Evolutionary conservation across 2,113 vertebrate species (phyloP).

Genomic region (Scartelaos histophorus): DNA sequence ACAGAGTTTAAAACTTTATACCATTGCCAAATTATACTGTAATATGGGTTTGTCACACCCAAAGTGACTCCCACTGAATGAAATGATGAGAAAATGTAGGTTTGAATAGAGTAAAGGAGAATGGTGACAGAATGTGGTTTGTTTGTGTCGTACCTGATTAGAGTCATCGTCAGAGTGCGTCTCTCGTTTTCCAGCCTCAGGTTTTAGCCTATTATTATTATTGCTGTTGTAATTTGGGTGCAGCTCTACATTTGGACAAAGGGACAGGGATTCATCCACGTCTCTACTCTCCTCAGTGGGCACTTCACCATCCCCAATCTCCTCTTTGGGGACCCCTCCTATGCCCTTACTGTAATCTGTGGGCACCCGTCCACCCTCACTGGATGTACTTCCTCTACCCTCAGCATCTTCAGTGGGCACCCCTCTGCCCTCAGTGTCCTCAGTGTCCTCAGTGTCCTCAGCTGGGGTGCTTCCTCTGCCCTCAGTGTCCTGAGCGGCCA

Average conservation of each 20-base stretch:
- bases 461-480: background rate
- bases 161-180: no score
- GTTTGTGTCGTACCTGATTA: background rate
- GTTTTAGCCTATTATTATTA: slow-evolving; percentile 35
- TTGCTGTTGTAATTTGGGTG: slow-evolving; percentile 60
- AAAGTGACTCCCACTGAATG: no score
- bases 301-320: no score
- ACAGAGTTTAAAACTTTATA: no score
- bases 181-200: background rate
- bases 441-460: background rate
- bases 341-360: background rate
- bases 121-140: no score
- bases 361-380: background rate
- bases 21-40: no score
- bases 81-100: no score
- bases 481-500: background rate
- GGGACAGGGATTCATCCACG: background rate
- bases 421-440: background rate
- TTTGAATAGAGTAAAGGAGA: no score
- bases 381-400: no score
- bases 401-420: no score
- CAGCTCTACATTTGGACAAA: slow-evolving; percentile 17
- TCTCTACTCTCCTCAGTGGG: background rate
- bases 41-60: background rate
- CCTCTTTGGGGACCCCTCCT: no score